Evolutionary conservation across 2,888 invertebrate species (phyloP).

Genomic region (Microplitis manilae): DNA sequence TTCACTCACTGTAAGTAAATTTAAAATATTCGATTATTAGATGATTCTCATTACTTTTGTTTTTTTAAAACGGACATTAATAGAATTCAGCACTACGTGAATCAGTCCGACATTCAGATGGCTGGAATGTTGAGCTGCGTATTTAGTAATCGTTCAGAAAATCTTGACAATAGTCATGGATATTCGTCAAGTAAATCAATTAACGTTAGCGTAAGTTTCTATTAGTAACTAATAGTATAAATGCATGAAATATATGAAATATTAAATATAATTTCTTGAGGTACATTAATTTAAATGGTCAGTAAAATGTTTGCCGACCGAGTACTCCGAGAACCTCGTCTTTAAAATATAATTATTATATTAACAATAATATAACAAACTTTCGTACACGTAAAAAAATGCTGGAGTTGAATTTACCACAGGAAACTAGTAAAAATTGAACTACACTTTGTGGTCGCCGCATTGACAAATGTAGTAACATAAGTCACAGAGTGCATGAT

Average conservation of each 20-base stretch:
- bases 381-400: too few relatives aligned
- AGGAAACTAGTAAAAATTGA: too few relatives aligned
- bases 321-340: slow-evolving; percentile 51
- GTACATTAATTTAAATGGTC: background rate
- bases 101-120: slow-evolving; percentile 90
- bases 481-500: too few relatives aligned
- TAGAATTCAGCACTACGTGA: slow-evolving; percentile 87
- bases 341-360: background rate
- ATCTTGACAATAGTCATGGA: slow-evolving; percentile 70
- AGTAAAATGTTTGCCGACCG: slow-evolving; percentile 43
- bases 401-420: too few relatives aligned
- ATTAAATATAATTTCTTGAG: slow-evolving; percentile 42
- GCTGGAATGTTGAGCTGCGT: slow-evolving; percentile 94
- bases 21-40: background rate
- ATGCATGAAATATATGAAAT: slow-evolving; percentile 51
- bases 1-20: slow-evolving; percentile 86
- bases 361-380: too few relatives aligned
- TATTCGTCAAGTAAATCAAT: slow-evolving; percentile 73
- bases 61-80: background rate
- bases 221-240: slow-evolving; percentile 24
- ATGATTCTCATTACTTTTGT: too few relatives aligned
- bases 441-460: too few relatives aligned
- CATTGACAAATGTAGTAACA: too few relatives aligned
- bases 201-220: slow-evolving; percentile 72
- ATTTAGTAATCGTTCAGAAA: slow-evolving; percentile 81